Percentiles rank a stretch among this genome's conserved stretches.
Evolutionary conservation across 2,888 invertebrate species (phyloP).

Genomic region (Yponomeuta sedellus): DNA sequence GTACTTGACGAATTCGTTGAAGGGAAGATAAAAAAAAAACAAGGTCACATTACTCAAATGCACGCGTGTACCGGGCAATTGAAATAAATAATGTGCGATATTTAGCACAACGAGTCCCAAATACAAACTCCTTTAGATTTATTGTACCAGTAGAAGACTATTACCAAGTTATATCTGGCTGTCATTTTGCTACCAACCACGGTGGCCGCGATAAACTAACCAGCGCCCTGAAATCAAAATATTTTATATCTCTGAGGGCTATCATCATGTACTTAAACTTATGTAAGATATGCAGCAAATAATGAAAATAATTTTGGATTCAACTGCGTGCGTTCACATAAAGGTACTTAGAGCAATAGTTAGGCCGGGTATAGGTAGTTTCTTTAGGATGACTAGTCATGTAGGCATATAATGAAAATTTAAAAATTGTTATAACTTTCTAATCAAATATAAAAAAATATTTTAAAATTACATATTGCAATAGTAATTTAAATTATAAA

Average conservation of each 20-base stretch:
- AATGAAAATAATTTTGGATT: not conserved
- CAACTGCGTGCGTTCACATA: too few species aligned
- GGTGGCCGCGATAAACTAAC: not conserved
- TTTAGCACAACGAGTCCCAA: not conserved
- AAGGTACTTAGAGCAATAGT: too few species aligned
- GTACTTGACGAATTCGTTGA: not conserved
- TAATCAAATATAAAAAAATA: too few species aligned
- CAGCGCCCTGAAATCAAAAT: not conserved
- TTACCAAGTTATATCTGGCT: not conserved
- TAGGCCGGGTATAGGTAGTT: too few species aligned
- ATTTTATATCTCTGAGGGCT: not conserved
- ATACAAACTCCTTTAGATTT: not conserved
- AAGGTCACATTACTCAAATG: not conserved
- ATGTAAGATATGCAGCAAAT: conserved; percentile 4
- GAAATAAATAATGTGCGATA: not conserved
- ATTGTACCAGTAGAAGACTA: not conserved
- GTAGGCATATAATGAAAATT: too few species aligned
- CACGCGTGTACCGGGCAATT: not conserved
- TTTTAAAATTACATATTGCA: too few species aligned
- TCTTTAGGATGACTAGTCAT: too few species aligned
- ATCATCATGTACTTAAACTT: not conserved
- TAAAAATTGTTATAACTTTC: too few species aligned
- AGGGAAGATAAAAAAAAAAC: too few species aligned
- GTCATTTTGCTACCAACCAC: not conserved
- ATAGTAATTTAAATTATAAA: too few species aligned